Conservation (phyloP, 2,113 vertebrate species). For the Dolichotis patagonum region DNA sequence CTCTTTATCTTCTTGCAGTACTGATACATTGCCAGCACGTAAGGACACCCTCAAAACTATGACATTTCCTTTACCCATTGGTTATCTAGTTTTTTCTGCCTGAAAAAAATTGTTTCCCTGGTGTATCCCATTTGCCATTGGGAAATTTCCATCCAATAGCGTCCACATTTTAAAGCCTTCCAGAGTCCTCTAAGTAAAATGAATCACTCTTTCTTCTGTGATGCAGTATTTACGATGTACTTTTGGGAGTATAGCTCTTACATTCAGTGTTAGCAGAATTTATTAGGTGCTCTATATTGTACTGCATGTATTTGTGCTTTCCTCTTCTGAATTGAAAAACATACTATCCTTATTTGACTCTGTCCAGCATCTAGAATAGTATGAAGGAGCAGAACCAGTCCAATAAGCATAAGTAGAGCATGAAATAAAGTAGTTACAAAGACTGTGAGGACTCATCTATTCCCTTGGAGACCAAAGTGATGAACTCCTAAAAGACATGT, state of each 20-base stretch:
- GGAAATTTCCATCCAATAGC: background rate
- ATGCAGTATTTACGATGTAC: background rate
- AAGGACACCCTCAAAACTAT: background rate
- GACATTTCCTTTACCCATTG: background rate
- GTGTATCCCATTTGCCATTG: background rate
- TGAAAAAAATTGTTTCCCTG: background rate
- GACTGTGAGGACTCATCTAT: background rate
- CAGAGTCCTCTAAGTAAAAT: background rate
- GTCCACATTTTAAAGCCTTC: background rate
- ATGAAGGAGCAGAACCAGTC: constrained; percentile 13
- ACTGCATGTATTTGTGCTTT: background rate
- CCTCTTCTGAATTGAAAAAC: background rate
- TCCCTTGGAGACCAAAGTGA: background rate
- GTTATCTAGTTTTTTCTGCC: background rate
- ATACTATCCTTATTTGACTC: background rate
- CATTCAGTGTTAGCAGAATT: background rate
- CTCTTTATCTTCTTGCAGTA: background rate
- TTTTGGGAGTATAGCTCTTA: background rate
- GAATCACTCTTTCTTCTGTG: background rate
- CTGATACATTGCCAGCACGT: background rate
- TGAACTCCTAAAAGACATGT: background rate
- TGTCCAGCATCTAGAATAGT: background rate
- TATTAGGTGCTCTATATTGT: background rate
- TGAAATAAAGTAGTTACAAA: constrained; percentile 42
- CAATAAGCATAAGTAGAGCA: constrained; percentile 54